Evolutionary conservation across 2,888 invertebrate species (phyloP), one percentile per base, ranked within the genome.

Genomic region (Fissipunctia ypsillon): DNA sequence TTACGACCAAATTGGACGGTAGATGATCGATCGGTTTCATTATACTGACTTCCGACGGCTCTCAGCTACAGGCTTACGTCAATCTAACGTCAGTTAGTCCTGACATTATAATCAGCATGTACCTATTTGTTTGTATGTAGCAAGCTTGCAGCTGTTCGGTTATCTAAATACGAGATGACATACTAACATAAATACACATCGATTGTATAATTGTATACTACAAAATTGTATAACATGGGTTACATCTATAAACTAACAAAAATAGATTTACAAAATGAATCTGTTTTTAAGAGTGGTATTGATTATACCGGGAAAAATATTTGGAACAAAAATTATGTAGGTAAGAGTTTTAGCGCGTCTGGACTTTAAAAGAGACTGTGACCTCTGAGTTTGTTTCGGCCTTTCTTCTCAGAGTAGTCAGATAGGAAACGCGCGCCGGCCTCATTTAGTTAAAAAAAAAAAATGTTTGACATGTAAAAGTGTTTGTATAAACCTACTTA

Each of bases 21-120:
- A 16, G 50, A 69, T 63, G 69, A 77, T 77, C 63, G 63, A 73
- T 76, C 52, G 6, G 61, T 80, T 77, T 77, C 69, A 76, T 67
- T 64, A 81, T 64, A 31, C 31, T 56, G 59, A 67, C 28, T 59
- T 72, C 45, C 59, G 48, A 19, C 35, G 48, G 63, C 63, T 74
- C 56, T n/a, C 65, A 54, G 52, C 59, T 43, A 25, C 31, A 41
- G 54, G 48, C 68, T 81, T 60, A 73, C 67, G 69, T 70, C 81
- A 69, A 67, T 80, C 76, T 76, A 56, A 69, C 31, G 69, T 48
- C 76, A 60, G 52, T 81, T 50, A 68, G 22, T 41, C 19, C 41
- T 61, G 56, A 60, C 45, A 60, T 69, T 67, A 70, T 35, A 56
- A 69, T 69, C 38, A 56, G 22, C 50, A 19, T 56, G n/a, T 66